These are phyloP conservation scores for Polydrusus tereticollis DNA, from an alignment of 2,888 invertebrate genomes.

Conservation along the genomic window DNA sequence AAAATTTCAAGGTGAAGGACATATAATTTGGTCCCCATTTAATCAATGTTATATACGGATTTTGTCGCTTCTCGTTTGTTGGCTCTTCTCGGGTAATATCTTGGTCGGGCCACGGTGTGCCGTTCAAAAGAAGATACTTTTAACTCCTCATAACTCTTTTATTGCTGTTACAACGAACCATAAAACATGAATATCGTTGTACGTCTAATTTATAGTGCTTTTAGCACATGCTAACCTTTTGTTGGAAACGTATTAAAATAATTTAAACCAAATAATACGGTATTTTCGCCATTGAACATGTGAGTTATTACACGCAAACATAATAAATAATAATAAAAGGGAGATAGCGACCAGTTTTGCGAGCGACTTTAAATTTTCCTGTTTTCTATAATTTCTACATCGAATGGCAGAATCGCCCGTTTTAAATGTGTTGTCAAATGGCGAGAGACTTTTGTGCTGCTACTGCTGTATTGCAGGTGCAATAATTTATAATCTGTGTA, in stretches of 20 bases:
- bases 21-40: no score
- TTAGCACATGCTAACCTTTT: slow-evolving; percentile 51
- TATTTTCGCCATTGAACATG: slow-evolving; percentile 33
- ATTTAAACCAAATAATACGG: slow-evolving; percentile 43
- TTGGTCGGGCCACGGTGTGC: background rate
- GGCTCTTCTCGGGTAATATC: background rate
- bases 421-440: slow-evolving; percentile 33
- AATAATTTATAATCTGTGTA: slow-evolving; percentile 37
- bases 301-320: slow-evolving; percentile 33
- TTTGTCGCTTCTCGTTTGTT: no score
- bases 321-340: slow-evolving; percentile 44
- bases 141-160: slow-evolving; percentile 49
- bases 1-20: no score
- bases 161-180: slow-evolving; percentile 40
- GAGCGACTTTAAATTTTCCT: slow-evolving; percentile 43
- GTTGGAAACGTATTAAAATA: slow-evolving; percentile 49
- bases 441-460: slow-evolving; percentile 6
- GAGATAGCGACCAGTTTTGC: slow-evolving; percentile 38
- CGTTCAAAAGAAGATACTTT: slow-evolving; percentile 35
- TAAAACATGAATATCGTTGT: slow-evolving; percentile 49
- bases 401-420: slow-evolving; percentile 13
- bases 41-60: no score
- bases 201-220: slow-evolving; percentile 49
- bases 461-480: slow-evolving; percentile 29
- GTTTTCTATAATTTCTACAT: slow-evolving; percentile 36